These are phyloP conservation scores for Cossypha polioptera DNA, from an alignment of 2,797 vertebrate species.

Conservation along the genomic window DNA sequence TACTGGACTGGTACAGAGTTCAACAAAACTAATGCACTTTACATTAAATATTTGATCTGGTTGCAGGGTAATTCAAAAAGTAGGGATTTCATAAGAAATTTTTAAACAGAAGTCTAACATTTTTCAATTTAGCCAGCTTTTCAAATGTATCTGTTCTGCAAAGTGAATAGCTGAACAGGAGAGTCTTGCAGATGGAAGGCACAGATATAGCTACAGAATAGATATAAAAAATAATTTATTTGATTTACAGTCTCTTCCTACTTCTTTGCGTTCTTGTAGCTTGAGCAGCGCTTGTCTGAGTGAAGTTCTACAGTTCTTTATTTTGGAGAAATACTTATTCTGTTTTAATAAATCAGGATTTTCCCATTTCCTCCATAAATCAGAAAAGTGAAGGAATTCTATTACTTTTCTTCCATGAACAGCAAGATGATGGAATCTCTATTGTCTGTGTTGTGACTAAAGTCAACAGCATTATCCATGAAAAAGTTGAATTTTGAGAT, in stretches of 20 bases:
- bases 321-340: slow-evolving; percentile 3
- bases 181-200: not conserved
- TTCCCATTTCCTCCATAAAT: not conserved
- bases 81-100: not conserved
- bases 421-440: not conserved
- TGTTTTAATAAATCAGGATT: not conserved
- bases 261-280: not conserved
- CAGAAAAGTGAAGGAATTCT: not conserved
- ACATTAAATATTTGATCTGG: not conserved
- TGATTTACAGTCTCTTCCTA: slow-evolving; percentile 19
- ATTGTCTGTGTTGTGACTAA: not conserved
- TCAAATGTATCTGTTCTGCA: not conserved
- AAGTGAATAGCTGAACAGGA: not conserved
- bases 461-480: not conserved
- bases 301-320: not conserved
- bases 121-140: not conserved
- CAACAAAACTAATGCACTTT: not conserved
- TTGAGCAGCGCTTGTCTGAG: not conserved
- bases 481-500: not conserved
- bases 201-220: not conserved
- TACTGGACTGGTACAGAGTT: not conserved
- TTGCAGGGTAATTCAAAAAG: not conserved
- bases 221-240: slow-evolving; percentile 17
- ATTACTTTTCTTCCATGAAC: not conserved
- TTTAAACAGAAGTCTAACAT: not conserved